Evolutionary conservation across 92 coral and sea anemone species (phyloP).

Genomic region (Epizoanthus stellaris): DNA sequence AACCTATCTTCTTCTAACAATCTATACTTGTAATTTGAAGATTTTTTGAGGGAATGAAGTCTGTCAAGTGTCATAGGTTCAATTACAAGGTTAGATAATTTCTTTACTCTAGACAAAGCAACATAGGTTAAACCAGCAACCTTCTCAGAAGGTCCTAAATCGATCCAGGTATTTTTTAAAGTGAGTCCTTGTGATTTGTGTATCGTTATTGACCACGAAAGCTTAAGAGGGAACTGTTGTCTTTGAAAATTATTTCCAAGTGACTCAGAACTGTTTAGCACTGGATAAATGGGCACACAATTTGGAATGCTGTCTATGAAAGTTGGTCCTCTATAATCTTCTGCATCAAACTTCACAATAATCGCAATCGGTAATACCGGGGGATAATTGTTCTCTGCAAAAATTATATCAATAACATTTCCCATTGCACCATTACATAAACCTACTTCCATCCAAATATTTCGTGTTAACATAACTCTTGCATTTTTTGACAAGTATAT

Average conservation of each 20-base stretch:
- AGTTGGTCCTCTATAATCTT: too few relatives aligned
- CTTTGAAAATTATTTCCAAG: conserved; percentile 1
- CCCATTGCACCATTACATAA: conserved; percentile 58
- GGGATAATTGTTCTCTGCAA: not conserved
- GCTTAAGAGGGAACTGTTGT: conserved; percentile 52
- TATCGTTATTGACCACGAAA: conserved; percentile 58
- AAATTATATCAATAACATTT: conserved; percentile 38
- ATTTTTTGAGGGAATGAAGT: conserved; percentile 41
- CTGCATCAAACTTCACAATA: too few relatives aligned
- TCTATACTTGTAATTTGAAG: conserved; percentile 59
- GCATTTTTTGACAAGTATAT: conserved; percentile 46
- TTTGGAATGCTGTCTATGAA: conserved; percentile 22
- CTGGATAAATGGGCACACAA: conserved; percentile 19
- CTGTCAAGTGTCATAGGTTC: conserved; percentile 51
- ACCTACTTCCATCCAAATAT: conserved; percentile 50
- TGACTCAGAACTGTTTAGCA: not conserved
- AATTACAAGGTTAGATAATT: conserved; percentile 36
- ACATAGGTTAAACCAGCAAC: conserved; percentile 63
- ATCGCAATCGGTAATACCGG: too few relatives aligned
- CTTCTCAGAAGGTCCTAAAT: conserved; percentile 53
- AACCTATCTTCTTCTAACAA: conserved; percentile 49
- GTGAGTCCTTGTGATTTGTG: conserved; percentile 61
- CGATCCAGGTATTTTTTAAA: conserved; percentile 46
- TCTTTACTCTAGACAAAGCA: conserved; percentile 55
- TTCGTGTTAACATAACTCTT: conserved; percentile 46